Conservation (phyloP, 2,888 invertebrate genomes). For the Sinelater perroti region DNA sequence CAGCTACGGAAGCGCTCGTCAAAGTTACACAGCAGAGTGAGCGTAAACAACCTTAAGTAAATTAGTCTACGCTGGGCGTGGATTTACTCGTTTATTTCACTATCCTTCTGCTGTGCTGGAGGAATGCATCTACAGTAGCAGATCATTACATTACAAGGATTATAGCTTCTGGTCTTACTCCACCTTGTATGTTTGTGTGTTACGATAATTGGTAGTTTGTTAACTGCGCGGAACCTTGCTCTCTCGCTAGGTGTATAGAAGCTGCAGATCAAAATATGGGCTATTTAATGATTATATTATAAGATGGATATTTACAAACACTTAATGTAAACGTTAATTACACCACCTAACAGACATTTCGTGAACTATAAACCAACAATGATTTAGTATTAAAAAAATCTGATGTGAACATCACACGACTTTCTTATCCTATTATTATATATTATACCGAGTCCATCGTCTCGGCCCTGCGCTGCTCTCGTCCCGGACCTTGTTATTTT, state of each 20-base stretch:
- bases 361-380: too few species aligned
- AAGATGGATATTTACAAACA: neutral
- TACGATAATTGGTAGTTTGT: constrained; percentile 12
- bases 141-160: constrained; percentile 16
- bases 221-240: neutral
- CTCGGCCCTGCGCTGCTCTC: too few species aligned
- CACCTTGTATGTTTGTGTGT: constrained; percentile 12
- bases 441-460: too few species aligned
- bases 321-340: too few species aligned
- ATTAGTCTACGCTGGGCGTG: constrained; percentile 39
- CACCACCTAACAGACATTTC: too few species aligned
- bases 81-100: constrained; percentile 33
- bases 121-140: constrained; percentile 16
- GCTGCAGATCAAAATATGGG: neutral
- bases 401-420: too few species aligned
- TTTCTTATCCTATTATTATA: too few species aligned
- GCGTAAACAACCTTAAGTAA: constrained; percentile 42
- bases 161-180: constrained; percentile 14
- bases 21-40: constrained; percentile 40
- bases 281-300: constrained; percentile 4
- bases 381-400: too few species aligned
- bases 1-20: constrained; percentile 36
- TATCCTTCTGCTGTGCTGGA: constrained; percentile 8
- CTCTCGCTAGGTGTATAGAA: neutral
- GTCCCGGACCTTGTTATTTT: too few species aligned